Conservation (phyloP, 2,888 invertebrate species). For the Erebia epiphron region DNA sequence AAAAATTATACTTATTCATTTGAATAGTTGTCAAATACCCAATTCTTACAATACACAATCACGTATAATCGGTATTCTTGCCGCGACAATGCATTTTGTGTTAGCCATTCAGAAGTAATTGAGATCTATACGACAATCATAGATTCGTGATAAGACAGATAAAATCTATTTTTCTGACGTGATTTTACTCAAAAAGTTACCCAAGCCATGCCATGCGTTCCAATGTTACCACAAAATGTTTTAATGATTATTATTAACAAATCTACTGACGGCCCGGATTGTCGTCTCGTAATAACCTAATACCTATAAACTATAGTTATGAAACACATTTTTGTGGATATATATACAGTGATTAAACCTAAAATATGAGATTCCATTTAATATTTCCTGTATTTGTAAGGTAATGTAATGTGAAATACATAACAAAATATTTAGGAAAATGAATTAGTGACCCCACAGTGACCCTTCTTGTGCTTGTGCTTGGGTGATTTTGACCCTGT, state of each 20-base stretch:
- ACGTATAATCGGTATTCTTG: too few relatives aligned
- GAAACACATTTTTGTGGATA: not conserved
- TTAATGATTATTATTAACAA: constrained; percentile 17
- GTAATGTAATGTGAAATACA: constrained; percentile 4
- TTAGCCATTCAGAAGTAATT: too few relatives aligned
- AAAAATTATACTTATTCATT: too few relatives aligned
- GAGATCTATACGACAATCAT: too few relatives aligned
- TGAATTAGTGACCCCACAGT: not conserved
- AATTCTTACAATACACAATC: too few relatives aligned
- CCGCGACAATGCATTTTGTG: too few relatives aligned
- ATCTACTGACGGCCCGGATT: constrained; percentile 6
- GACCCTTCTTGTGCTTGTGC: too few relatives aligned
- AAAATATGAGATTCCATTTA: not conserved
- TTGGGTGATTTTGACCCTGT: too few relatives aligned
- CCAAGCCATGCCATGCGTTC: constrained; percentile 29
- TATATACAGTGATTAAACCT: not conserved
- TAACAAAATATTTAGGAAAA: not conserved
- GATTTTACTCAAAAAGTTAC: not conserved
- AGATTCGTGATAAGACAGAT: not conserved
- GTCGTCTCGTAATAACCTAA: not conserved
- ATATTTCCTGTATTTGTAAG: not conserved
- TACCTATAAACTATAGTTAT: not conserved
- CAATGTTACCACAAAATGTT: constrained; percentile 21
- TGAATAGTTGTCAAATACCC: too few relatives aligned
- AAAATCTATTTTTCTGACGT: not conserved